Evolutionary conservation across 2,888 invertebrate species (phyloP).

Genomic region (Mayetiola destructor): DNA sequence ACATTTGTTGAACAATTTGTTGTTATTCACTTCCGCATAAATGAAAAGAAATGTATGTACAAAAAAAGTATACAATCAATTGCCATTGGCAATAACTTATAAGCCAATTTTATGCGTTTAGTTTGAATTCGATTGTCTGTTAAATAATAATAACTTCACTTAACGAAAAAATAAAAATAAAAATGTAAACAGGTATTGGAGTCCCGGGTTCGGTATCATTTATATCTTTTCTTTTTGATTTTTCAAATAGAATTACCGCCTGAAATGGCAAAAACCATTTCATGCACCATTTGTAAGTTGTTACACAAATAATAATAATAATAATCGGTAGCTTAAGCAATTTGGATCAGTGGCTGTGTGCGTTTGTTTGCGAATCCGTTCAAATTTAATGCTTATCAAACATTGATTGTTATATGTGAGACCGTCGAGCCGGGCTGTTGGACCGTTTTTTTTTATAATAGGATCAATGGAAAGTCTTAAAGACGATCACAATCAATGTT

Average conservation of each 20-base stretch:
- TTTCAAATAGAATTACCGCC: background rate
- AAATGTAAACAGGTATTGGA: conserved; percentile 9
- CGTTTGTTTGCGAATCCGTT: background rate
- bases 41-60: background rate
- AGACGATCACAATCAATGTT: conserved; percentile 7
- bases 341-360: background rate
- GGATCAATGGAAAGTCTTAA: conserved; percentile 3
- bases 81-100: background rate
- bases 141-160: too few species aligned
- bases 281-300: too few species aligned
- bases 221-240: too few species aligned
- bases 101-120: conserved; percentile 5
- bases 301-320: background rate
- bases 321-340: conserved; percentile 12
- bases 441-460: conserved; percentile 6
- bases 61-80: background rate
- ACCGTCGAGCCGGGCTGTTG: too few species aligned
- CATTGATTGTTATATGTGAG: too few species aligned
- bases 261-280: background rate
- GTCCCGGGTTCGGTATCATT: too few species aligned
- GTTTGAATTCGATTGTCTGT: background rate
- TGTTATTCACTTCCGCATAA: conserved; percentile 7
- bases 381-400: conserved; percentile 9
- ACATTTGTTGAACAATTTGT: background rate
- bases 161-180: too few species aligned